Base-by-base conservation (phyloP, 1,140 invertebrate species). In the Aphis craccivora region DNA sequence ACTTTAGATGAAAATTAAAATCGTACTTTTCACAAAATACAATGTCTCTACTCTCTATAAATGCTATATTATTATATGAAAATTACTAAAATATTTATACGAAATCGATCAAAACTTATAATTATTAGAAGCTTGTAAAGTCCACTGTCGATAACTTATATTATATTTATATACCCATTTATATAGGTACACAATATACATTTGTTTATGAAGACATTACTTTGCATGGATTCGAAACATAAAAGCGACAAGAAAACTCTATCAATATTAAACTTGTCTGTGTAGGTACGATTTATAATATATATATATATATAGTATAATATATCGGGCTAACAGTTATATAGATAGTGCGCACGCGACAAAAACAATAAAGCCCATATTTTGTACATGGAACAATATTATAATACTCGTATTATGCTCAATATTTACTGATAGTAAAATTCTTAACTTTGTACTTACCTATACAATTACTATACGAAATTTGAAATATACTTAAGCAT, bases 241-340 rank as follows among this genome's bases (percentile, higher is more conserved):
- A 76, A 76, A 76, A 14, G 5, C 14, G 30, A 76, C 30, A 76
- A 76, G 14, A 76, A 67, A 76, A 76, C n/a, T n/a, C n/a, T 76
- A 76, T n/a, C 30, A 76, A 76, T 76, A 76, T 76, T 76, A 14
- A 76, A 76, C 14, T 76, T n/a, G 30, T n/a, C 60, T n/a, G 11
- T 76, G n/a, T 76, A n/a, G 30, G 18, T 76, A n/a, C 60, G 18
- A 14, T 67, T 11, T 5, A 67, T 7, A 67, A 23, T 23, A 25
- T 60, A 60, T 23, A 7, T 23, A 23, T 55, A 53, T 53, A 25
- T 60, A 60, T 60, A 60, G 30, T 60, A 14, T 67, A 60, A 60
- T 67, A 76, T 76, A n/a, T 76, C 60, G n/a, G 60, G 60, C 60
- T 67, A n/a, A 76, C n/a, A 18, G 60, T 76, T 76, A 76, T 76